A percentile compares a stretch with the other conserved stretches of the same genome.
Conservation (phyloP, 2,888 invertebrate genomes). For the Pseudanteris insignis region DNA sequence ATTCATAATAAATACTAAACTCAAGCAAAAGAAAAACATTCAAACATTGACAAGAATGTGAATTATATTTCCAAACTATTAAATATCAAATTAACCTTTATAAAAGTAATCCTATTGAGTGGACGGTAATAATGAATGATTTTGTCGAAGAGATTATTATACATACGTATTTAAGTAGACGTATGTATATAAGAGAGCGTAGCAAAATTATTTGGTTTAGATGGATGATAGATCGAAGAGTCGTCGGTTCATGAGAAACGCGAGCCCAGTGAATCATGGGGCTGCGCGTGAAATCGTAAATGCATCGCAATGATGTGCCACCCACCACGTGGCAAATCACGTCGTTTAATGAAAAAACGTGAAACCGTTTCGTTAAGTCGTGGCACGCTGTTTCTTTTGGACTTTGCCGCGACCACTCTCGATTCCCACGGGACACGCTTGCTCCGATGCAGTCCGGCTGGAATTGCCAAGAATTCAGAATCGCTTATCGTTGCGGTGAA, state of each 20-base stretch:
- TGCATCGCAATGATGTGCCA: constrained; percentile 64
- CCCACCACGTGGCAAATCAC: constrained; percentile 66
- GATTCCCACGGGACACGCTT: constrained; percentile 47
- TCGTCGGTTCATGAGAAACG: constrained; percentile 26
- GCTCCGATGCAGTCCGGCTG: constrained; percentile 24
- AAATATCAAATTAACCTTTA: too few species aligned
- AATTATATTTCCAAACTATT: too few species aligned
- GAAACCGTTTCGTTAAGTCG: constrained; percentile 48
- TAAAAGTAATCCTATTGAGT: too few species aligned
- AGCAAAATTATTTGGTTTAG: background rate
- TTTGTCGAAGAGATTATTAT: too few species aligned
- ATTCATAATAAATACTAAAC: too few species aligned
- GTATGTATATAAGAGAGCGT: background rate
- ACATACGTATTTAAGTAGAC: too few species aligned
- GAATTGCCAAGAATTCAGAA: constrained; percentile 40
- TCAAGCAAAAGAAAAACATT: too few species aligned
- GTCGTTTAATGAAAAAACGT: constrained; percentile 51
- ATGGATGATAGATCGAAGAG: constrained; percentile 14
- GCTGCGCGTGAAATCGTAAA: constrained; percentile 64
- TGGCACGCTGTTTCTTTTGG: constrained; percentile 43
- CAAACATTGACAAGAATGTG: too few species aligned
- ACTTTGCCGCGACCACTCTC: constrained; percentile 28
- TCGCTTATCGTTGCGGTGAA: constrained; percentile 26
- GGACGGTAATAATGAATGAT: too few species aligned
- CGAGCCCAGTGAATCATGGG: constrained; percentile 35